Conservation (phyloP, 2,888 invertebrate genomes). For the Andrena flavipes region DNA sequence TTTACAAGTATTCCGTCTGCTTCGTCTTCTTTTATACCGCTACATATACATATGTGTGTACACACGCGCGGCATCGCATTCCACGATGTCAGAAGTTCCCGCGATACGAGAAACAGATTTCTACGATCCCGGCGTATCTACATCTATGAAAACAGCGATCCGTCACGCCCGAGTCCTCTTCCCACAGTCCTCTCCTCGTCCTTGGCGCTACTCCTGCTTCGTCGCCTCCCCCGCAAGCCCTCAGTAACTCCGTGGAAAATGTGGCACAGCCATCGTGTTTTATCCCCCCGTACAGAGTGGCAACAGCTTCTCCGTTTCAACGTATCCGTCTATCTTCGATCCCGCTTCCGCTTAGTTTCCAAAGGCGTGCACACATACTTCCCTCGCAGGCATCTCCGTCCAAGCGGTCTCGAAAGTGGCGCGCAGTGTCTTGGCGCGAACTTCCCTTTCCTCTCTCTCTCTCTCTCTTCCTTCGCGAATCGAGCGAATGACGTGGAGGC, state of each 20-base stretch:
- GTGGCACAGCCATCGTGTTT: constrained; percentile 78
- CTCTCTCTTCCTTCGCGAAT: neutral
- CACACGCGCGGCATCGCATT: constrained; percentile 63
- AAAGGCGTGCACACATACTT: neutral
- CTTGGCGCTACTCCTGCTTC: neutral
- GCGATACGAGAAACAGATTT: constrained; percentile 49
- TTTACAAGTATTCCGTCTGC: constrained; percentile 74
- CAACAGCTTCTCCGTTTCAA: constrained; percentile 68
- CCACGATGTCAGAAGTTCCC: constrained; percentile 37
- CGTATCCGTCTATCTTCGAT: constrained; percentile 56
- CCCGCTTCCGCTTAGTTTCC: constrained; percentile 32
- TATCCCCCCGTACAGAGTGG: constrained; percentile 70
- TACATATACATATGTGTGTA: constrained; percentile 69
- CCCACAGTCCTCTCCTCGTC: neutral
- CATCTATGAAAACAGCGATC: constrained; percentile 53
- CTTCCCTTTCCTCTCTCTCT: no score
- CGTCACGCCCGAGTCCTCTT: constrained; percentile 25
- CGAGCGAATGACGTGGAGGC: neutral
- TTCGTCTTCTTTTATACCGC: constrained; percentile 63
- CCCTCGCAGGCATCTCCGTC: constrained; percentile 4
- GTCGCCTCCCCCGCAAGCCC: constrained; percentile 9
- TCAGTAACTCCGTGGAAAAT: constrained; percentile 62
- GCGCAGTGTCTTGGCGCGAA: no score
- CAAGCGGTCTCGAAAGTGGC: neutral
- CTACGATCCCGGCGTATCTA: constrained; percentile 47